These are phyloP conservation scores for Parnassius smintheus DNA, from an alignment of 2,888 invertebrate genomes.

Conservation along the genomic window DNA sequence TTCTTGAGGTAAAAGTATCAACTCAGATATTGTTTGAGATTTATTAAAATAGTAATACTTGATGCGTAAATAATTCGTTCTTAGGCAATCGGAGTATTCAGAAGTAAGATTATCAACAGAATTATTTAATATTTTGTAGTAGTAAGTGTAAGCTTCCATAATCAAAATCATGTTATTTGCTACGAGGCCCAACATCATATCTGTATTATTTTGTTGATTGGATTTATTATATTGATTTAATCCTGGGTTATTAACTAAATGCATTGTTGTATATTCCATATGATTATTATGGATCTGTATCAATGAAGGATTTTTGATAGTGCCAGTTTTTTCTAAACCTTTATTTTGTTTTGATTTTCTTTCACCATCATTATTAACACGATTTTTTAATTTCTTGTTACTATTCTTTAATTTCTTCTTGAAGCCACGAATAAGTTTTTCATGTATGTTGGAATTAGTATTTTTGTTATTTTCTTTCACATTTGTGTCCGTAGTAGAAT, in stretches of 20 bases:
- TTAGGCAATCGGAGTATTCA: background rate
- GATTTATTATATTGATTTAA: no score
- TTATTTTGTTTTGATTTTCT: background rate
- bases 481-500: background rate
- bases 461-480: background rate
- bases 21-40: constrained; percentile 39
- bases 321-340: background rate
- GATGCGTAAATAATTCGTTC: constrained; percentile 7
- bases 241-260: no score
- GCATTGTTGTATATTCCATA: background rate
- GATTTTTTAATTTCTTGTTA: no score
- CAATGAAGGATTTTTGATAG: no score
- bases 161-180: constrained; percentile 29
- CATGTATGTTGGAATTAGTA: background rate
- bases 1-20: constrained; percentile 44
- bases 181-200: constrained; percentile 22
- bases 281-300: background rate
- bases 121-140: background rate
- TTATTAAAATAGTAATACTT: constrained; percentile 42
- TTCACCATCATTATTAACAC: background rate
- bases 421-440: background rate
- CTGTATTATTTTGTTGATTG: constrained; percentile 8
- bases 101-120: background rate
- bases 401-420: no score
- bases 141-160: background rate